Evolutionary conservation across 1,140 invertebrate genomes (phyloP).

Genomic region (Meloidogyne hapla): DNA sequence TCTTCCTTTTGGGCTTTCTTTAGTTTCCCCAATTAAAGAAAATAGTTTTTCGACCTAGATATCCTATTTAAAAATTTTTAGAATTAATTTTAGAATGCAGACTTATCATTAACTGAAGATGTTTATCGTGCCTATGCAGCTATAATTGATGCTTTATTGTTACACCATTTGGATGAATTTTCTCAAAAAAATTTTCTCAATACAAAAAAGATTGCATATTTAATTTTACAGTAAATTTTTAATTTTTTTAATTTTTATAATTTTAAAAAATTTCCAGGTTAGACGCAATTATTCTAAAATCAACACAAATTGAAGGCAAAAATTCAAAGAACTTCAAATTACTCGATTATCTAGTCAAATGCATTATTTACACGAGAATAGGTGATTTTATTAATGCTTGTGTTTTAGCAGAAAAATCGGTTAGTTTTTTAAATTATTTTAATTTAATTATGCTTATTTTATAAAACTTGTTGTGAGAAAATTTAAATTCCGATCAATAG

Average conservation of each 20-base stretch:
- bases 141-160: constrained; percentile 18
- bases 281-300: background rate
- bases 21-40: no score
- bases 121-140: constrained; percentile 10
- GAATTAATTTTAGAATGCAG: background rate
- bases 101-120: background rate
- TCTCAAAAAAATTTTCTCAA: background rate
- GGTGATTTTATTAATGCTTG: background rate
- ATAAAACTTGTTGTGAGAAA: background rate
- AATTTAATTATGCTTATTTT: background rate
- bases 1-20: no score
- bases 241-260: background rate
- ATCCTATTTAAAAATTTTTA: background rate
- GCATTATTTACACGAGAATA: constrained; percentile 1
- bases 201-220: background rate
- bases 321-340: background rate
- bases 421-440: background rate
- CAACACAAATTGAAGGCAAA: background rate
- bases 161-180: constrained; percentile 17
- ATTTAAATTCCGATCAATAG: no score
- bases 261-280: background rate
- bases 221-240: background rate
- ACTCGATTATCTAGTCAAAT: background rate
- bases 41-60: no score
- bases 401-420: background rate